Base-by-base conservation (phyloP, 2,888 invertebrate species). In the Kuschelorhynchus macadamiae region DNA sequence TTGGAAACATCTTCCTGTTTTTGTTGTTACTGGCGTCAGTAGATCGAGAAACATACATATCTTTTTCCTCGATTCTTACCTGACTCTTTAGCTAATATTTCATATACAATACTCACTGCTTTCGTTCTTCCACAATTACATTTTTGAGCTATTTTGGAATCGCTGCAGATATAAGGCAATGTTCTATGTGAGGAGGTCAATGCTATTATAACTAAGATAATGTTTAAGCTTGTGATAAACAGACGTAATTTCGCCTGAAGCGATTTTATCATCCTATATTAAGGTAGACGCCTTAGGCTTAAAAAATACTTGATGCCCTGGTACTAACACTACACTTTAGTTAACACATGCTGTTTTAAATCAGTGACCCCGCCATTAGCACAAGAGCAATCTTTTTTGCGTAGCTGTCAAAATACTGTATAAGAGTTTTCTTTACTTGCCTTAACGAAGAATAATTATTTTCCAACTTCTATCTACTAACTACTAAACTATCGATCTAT, bases 1-100 rank as follows among this genome's bases (percentile, higher is more conserved):
- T 36, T 36, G 36, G 36, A 11, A 36, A 36, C 36, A 36, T 36
- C 11, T 36, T 36, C 36, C 36, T 9, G 36, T 11, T 36, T 36
- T 12, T 12, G 3, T 36, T 36, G 12, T 36, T 36, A 36, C 25
- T 25, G 7, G 25, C 25, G 7, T 36, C 36, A 9, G 36, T 36
- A 11, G 36, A 3, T n/a, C 4, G 9, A 9, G 36, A 36, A 36
- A 36, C 4, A 36, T n/a, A 36, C 11, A 36, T 8, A 7, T 36
- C 4, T 5, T 25, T 25, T 25, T 25, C 25, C 25, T 7, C 4
- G 7, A 25, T 25, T 11, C 12, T 7, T 36, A 9, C 4, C 9
- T 3, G 36, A 9, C 12, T 36, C 36, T 36, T 36, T 36, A 8
- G 36, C 36, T 25, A 36, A 36, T 36, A 36, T 12, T 36, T 36